Conservation (phyloP, 2,888 invertebrate species). For the Noctua janthe region DNA sequence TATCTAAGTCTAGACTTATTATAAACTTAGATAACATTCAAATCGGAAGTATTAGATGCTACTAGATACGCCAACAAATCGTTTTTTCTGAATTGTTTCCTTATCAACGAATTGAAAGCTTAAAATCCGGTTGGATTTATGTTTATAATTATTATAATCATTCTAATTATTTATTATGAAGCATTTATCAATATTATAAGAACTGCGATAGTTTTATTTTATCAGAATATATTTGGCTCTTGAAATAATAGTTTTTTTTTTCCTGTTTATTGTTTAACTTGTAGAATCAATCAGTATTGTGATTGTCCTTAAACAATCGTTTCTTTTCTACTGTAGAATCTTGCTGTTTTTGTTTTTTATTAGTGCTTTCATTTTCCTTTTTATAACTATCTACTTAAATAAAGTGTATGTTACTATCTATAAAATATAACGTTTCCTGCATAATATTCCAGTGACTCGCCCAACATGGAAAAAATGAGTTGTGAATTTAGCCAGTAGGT, state of each 20-base stretch:
- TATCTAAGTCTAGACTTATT: conserved; percentile 8
- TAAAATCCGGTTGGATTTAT: conserved; percentile 25
- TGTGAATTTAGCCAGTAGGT: conserved; percentile 18
- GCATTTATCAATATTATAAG: conserved; percentile 30
- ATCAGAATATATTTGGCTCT: conserved; percentile 3
- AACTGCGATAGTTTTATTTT: conserved; percentile 28
- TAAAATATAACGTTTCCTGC: neutral
- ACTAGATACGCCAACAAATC: conserved; percentile 22
- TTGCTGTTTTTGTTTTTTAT: neutral
- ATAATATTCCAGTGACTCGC: neutral
- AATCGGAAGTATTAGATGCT: conserved; percentile 38
- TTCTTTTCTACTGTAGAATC: neutral
- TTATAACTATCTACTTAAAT: neutral
- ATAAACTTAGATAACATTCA: conserved; percentile 14
- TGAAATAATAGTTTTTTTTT: conserved; percentile 10
- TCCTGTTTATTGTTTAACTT: conserved; percentile 27
- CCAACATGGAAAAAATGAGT: conserved; percentile 15
- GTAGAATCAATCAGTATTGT: neutral
- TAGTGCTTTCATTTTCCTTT: neutral
- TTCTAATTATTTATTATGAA: conserved; percentile 27
- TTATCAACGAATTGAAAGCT: conserved; percentile 42
- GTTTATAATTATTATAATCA: conserved; percentile 41
- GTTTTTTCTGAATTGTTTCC: conserved; percentile 31
- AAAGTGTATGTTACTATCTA: neutral
- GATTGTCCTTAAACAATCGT: neutral